Base-by-base conservation (phyloP, 2,113 vertebrate genomes). In the Thinocorus orbignyianus region DNA sequence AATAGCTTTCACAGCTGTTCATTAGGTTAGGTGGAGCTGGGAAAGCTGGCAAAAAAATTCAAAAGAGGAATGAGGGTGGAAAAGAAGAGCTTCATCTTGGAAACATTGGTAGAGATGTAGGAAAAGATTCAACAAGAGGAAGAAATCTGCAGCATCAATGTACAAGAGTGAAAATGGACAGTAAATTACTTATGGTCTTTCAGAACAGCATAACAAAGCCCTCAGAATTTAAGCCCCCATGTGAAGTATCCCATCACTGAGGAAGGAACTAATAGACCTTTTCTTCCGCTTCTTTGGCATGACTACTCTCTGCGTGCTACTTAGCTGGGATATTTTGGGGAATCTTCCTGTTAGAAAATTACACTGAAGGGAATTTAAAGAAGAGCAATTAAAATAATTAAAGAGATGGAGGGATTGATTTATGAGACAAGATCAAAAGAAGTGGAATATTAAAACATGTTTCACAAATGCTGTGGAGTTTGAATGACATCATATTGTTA, bases 321-420 rank as follows among this genome's bases (percentile, higher is more conserved):
- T 91, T 92, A 96, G 88, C 87, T 95, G 55, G 79, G 90, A 92
- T 96, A 93, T 94, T 96, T 93, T 94, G 13, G 90, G 85, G 76
- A 94, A 81, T 93, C 81, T 96, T 96, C 74, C 82, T 95, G 76
- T 90, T 96, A 68, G 62, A 93, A 96, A 91, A 96, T 96, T 96
- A 86, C 62, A 86, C 74, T 26, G 71, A 92, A 95, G 90, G 88
- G 60, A 96, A 92, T 94, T 96, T 90, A 4, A 68, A 93, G 88
- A 62, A 90, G 90, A 83, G 90, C 86, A 96, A 97, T 97, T 97
- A 97, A 96, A 96, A 78, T 97, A 97, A 97, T 97, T 96, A 96
- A 90, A 92, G 85, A 88, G 92, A 88, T 95, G 20, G 89, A 95
- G 69, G 68, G 68, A 73, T 90, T 96, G 87, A 96, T 97, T 96